phyloP scores from a whole-genome alignment of 2,888 invertebrate genomes.

The Lepidonotus clava region DNA sequence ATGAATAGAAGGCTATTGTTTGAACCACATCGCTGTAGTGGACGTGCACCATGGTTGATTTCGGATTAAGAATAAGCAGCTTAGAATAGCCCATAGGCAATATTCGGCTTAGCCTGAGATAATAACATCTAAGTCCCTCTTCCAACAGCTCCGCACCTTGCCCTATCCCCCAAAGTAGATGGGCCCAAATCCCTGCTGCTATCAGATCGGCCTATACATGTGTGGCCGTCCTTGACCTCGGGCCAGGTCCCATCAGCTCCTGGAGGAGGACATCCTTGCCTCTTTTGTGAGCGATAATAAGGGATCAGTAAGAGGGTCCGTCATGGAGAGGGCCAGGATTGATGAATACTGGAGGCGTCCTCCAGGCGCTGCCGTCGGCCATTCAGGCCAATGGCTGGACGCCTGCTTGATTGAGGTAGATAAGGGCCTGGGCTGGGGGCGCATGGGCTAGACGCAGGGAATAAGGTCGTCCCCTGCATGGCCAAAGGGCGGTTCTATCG shows the following conservation, averaged over 20 bases:
- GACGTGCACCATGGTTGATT: not conserved
- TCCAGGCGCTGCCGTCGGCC: not conserved
- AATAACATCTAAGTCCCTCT: not conserved
- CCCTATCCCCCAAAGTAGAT: not conserved
- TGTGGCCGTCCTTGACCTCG: not conserved
- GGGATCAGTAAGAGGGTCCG: not conserved
- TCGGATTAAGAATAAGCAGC: not conserved
- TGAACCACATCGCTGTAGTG: not conserved
- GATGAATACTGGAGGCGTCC: not conserved
- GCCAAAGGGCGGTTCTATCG: not conserved
- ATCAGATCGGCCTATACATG: not conserved
- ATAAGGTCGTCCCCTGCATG: not conserved
- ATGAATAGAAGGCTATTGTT: not conserved
- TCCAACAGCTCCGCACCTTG: not conserved
- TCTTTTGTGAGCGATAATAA: constrained; percentile 15
- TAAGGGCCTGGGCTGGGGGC: not conserved
- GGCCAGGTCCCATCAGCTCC: not conserved
- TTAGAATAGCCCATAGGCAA: not conserved
- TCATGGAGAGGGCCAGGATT: not conserved
- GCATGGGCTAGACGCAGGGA: not conserved
- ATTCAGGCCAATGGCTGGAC: not conserved
- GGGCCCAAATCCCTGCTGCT: not conserved
- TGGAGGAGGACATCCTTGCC: not conserved
- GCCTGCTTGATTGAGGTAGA: too few species aligned
- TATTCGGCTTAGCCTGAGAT: not conserved